phyloP scores from a whole-genome alignment of 2,113 vertebrate species.

The Camarhynchus parvulus region DNA sequence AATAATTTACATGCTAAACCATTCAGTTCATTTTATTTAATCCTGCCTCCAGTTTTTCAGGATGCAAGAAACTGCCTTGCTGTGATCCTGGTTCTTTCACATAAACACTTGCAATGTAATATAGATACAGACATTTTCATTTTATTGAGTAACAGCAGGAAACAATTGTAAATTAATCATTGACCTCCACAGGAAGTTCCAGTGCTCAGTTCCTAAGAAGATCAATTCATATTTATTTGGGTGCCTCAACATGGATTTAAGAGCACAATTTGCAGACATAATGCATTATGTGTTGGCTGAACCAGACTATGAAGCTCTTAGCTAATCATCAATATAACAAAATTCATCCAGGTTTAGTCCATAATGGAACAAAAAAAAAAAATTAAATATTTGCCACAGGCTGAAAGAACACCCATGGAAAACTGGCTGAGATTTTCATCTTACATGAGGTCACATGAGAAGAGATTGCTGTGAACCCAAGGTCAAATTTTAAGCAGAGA shows the following conservation, averaged over 20 bases:
- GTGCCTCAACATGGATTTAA: slow-evolving; percentile 2
- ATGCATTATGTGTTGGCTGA: neutral
- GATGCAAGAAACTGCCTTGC: neutral
- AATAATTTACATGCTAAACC: neutral
- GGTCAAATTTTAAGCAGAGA: neutral
- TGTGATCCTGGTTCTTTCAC: neutral
- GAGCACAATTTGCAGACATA: neutral
- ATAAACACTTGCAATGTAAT: neutral
- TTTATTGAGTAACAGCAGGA: neutral
- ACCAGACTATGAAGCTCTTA: neutral
- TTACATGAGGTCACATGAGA: neutral
- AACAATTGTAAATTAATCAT: neutral
- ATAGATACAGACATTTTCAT: neutral
- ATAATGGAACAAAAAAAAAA: neutral
- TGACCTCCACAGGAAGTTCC: neutral
- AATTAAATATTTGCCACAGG: neutral
- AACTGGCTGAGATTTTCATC: neutral
- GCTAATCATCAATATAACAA: neutral
- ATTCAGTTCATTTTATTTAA: neutral
- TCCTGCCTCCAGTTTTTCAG: neutral
- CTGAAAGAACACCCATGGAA: neutral
- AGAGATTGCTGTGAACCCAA: neutral
- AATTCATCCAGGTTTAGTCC: neutral
- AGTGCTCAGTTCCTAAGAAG: neutral
- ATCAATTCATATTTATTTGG: neutral